Conservation (phyloP, 37 sponge, comb jelly and placozoan genomes). For the Oopsacas minuta region DNA sequence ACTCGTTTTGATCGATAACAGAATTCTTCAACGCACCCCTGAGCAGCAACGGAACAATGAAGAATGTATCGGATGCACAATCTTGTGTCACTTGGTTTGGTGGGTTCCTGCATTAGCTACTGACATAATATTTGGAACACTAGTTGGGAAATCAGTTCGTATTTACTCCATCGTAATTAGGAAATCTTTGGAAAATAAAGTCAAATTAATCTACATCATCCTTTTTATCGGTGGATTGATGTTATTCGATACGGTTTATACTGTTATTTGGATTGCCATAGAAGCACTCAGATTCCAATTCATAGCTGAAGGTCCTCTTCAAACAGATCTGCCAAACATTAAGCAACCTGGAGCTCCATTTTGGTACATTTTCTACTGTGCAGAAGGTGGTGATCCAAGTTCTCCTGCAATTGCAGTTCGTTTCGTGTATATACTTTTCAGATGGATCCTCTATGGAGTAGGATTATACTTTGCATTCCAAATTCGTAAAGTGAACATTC, state of each 20-base stretch:
- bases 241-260: not conserved
- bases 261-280: not conserved
- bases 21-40: not conserved
- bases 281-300: not conserved
- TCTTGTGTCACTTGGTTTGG: not conserved
- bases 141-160: not conserved
- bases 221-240: not conserved
- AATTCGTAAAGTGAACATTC: not conserved
- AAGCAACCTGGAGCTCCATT: not conserved
- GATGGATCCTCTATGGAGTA: not conserved
- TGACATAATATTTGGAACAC: not conserved
- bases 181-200: not conserved
- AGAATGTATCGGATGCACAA: not conserved
- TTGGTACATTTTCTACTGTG: constrained; percentile 16
- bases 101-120: not conserved
- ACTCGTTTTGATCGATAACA: not conserved
- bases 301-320: not conserved
- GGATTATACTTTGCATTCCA: not conserved
- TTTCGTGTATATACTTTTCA: not conserved
- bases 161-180: not conserved
- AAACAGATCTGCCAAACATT: not conserved
- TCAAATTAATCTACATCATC: not conserved
- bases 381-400: not conserved
- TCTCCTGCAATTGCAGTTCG: not conserved
- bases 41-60: not conserved